These are phyloP conservation scores for Pseudonaja textilis DNA, from an alignment of 2,113 vertebrate genomes.

Conservation along the genomic window DNA sequence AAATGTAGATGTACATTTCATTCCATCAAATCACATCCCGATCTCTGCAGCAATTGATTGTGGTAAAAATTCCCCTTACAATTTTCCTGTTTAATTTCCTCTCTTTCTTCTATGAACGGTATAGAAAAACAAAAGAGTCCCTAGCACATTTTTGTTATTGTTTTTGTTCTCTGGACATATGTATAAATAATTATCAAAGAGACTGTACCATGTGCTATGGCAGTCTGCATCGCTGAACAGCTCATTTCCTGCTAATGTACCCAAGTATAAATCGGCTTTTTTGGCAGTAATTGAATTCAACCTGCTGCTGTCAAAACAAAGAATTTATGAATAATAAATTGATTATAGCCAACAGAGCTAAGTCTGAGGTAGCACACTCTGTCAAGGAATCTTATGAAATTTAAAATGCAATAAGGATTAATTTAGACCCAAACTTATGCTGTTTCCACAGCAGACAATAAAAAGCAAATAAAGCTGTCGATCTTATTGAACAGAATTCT, in stretches of 20 bases:
- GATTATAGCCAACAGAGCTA: conserved; percentile 61
- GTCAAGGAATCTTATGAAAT: conserved; percentile 55
- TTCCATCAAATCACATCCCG: neutral
- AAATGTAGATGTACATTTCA: neutral
- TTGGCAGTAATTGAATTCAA: conserved; percentile 70
- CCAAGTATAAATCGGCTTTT: conserved; percentile 53
- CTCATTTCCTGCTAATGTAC: conserved; percentile 55
- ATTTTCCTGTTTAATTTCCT: conserved; percentile 33
- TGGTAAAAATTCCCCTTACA: conserved; percentile 36
- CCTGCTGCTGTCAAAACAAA: conserved; percentile 71
- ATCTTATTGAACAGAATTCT: conserved; percentile 48
- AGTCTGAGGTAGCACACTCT: conserved; percentile 51
- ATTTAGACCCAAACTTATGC: conserved; percentile 48
- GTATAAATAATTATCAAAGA: conserved; percentile 65
- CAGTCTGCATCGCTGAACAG: conserved; percentile 50
- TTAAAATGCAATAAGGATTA: conserved; percentile 58
- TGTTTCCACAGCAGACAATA: conserved; percentile 45
- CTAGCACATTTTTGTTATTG: neutral
- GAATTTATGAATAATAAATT: conserved; percentile 75
- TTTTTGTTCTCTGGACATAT: conserved; percentile 15
- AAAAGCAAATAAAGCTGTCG: conserved; percentile 57
- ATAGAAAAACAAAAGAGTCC: conserved; percentile 31
- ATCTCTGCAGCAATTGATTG: neutral
- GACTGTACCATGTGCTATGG: conserved; percentile 47
- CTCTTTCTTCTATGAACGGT: conserved; percentile 2